These are phyloP conservation scores for Semibalanus balanoides DNA, from an alignment of 1,140 invertebrate genomes.

Conservation along the genomic window DNA sequence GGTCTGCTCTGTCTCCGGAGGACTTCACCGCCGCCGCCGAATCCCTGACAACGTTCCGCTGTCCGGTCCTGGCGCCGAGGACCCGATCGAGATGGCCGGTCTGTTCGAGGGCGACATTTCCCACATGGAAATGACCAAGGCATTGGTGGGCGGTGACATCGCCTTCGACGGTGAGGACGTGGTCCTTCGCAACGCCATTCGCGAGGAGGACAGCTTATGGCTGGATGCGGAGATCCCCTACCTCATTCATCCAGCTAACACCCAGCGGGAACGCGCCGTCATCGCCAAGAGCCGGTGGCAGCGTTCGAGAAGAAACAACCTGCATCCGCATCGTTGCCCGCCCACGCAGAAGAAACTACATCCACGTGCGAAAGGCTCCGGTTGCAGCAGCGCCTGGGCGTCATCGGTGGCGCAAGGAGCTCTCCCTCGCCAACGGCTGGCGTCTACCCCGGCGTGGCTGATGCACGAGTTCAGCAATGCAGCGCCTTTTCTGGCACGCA, in stretches of 20 bases:
- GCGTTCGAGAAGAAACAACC: constrained; percentile 22
- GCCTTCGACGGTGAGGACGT: not conserved
- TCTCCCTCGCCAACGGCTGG: constrained; percentile 49
- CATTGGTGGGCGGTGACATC: not conserved
- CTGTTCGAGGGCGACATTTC: constrained; percentile 29
- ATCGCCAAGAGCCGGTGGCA: constrained; percentile 23
- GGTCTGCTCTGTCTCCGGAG: constrained; percentile 23
- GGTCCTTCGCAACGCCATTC: constrained; percentile 20
- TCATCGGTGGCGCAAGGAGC: constrained; percentile 31
- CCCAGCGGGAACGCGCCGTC: constrained; percentile 19
- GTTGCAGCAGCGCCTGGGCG: not conserved
- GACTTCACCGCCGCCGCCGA: constrained; percentile 25
- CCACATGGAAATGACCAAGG: not conserved
- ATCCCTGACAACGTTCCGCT: constrained; percentile 5
- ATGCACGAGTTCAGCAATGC: constrained; percentile 74
- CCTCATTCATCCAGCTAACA: constrained; percentile 27
- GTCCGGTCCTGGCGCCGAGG: constrained; percentile 10
- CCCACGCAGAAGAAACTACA: constrained; percentile 20
- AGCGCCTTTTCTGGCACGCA: constrained; percentile 55
- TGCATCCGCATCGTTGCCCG: constrained; percentile 24
- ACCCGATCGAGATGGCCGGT: constrained; percentile 27
- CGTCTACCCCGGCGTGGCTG: constrained; percentile 47
- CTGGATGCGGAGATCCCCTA: constrained; percentile 29
- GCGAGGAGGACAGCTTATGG: constrained; percentile 23
- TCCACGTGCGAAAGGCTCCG: constrained; percentile 19